Evolutionary conservation across 2,888 invertebrate species (phyloP), one percentile per base, ranked within the genome.

Genomic region (Amorpha juglandis): DNA sequence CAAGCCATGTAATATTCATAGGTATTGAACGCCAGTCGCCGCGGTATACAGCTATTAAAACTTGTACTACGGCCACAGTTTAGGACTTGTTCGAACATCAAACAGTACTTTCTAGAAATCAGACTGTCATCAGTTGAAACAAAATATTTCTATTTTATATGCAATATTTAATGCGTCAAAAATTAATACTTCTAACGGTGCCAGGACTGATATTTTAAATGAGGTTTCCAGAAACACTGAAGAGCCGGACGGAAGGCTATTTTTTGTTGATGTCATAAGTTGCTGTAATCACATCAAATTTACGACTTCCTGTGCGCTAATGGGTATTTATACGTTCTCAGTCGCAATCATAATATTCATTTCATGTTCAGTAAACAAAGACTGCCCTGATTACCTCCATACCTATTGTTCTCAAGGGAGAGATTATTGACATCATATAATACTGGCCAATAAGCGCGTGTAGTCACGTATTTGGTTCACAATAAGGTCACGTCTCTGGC

Each of bases 401-500:
- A 79, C 68, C 71, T 55, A 42, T 42, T 63, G 63, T 63, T 75
- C 77, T 73, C 74, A 62, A 33, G 70, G 76, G 70, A 71, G 69
- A 76, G 69, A 71, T 67, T 71, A 72, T 69, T 70, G 71, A 70
- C 71, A 68, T 52, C 69, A 62, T 71, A 69, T 62, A 66, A 63
- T 45, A 53, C 68, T 68, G 67, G 70, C 64, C 71, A 67, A 50
- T 58, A 55, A 58, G 70, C 73, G 74, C 72, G 69, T 72, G 68
- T 64, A 66, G 74, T 77, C 83, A 82, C 81, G 82, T 83, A 74
- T 71, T 63, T 65, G 27, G 38, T 64, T 70, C 68, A 74, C 80
- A 80, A 82, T 81, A 77, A 75, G 77, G 77, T 85, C 86, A 88
- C 88, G 85, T 86, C 47, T 78, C n/a, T 51, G 71, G 67, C 69